Base-by-base conservation (phyloP, 1,140 invertebrate genomes). In the Harlomillsia oculata region DNA sequence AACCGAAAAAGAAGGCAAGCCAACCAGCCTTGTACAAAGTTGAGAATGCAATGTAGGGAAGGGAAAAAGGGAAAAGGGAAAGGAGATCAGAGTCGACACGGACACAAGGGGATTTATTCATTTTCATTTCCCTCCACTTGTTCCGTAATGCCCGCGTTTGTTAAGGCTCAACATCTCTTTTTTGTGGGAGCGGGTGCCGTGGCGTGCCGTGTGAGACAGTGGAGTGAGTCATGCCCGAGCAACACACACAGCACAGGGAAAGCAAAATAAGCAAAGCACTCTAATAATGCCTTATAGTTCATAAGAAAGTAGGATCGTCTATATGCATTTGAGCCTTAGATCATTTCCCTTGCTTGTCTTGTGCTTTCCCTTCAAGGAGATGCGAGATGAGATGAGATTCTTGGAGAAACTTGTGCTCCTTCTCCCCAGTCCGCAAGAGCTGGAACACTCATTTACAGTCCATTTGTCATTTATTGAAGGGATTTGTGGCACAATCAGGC, bases 381-480 rank as follows among this genome's bases (percentile, higher is more conserved):
- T n/a, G n/a, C n/a, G n/a, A n/a, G n/a, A n/a, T n/a, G n/a, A n/a
- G n/a, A n/a, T n/a, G n/a, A n/a, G n/a, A n/a, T n/a, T n/a, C n/a
- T n/a, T n/a, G n/a, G n/a, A n/a, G n/a, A n/a, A n/a, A n/a, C 32
- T 36, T 36, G 9, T 36, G 9, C 9, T 36, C 32, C 9, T 36
- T n/a, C 32, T 11, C 32, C 9, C n/a, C 32, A 36, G n/a, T n/a
- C 9, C n/a, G 9, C 32, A 11, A n/a, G 9, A n/a, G n/a, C n/a
- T n/a, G n/a, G n/a, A n/a, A n/a, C n/a, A n/a, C n/a, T n/a, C n/a
- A n/a, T n/a, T n/a, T n/a, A n/a, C 51, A 54, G 50, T 54, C 58
- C 44, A 60, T 60, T 60, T 60, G 59, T 60, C 59, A 60, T 56
- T 60, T 60, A 60, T 60, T 60, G 59, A 60, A 60, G 53, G 59